Conservation (phyloP, 2,888 invertebrate species). For the Hedya salicella region DNA sequence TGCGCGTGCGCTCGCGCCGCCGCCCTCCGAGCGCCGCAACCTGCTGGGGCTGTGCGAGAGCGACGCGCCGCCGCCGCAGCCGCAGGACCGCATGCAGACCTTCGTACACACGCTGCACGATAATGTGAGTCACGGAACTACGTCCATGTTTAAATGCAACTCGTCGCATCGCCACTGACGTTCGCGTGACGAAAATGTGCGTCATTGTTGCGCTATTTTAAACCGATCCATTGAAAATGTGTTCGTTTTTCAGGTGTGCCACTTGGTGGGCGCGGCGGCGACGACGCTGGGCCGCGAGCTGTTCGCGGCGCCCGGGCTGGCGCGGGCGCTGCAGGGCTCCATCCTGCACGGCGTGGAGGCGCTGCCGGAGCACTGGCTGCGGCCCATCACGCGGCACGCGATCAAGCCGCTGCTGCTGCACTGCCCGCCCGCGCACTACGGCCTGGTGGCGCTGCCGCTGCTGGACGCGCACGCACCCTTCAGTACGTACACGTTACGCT, state of each 20-base stretch:
- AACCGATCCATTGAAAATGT: no score
- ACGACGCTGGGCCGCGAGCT: conserved; percentile 93
- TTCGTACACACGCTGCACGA: conserved; percentile 92
- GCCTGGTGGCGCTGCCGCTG: conserved; percentile 90
- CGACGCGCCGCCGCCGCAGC: conserved; percentile 84
- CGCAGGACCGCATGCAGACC: conserved; percentile 93
- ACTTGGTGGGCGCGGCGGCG: conserved; percentile 86
- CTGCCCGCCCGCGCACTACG: conserved; percentile 93
- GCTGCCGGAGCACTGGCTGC: conserved; percentile 94
- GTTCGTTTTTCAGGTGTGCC: conserved; percentile 87
- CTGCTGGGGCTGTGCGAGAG: conserved; percentile 87
- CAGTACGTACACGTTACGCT: conserved; percentile 89
- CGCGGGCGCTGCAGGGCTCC: conserved; percentile 89
- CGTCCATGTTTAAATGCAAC: no score
- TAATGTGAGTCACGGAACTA: conserved; percentile 62
- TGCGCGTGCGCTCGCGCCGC: conserved; percentile 88
- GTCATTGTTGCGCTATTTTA: no score
- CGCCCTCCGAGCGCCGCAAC: conserved; percentile 91
- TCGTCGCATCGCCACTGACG: no score
- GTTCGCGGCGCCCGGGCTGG: conserved; percentile 91
- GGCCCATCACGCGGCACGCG: conserved; percentile 93
- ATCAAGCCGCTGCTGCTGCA: conserved; percentile 93
- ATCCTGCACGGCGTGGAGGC: conserved; percentile 88
- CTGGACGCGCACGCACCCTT: conserved; percentile 89
- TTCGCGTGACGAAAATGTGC: no score